phyloP scores from a whole-genome alignment of 1,140 invertebrate species.

The Amphibalanus amphitrite region DNA sequence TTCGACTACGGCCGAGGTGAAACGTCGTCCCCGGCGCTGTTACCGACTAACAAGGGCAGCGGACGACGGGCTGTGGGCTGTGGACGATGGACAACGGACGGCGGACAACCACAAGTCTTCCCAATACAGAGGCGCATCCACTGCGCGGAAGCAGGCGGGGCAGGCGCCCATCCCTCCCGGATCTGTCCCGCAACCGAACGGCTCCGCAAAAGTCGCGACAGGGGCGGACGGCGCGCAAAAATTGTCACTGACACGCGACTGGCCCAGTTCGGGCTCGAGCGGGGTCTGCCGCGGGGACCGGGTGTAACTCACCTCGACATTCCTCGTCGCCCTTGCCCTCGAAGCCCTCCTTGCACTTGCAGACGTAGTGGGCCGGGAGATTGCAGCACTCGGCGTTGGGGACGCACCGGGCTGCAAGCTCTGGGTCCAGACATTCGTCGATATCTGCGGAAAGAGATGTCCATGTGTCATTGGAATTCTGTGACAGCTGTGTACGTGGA shows the following conservation, averaged over 20 bases:
- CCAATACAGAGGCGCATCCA: no score
- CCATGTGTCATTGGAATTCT: no score
- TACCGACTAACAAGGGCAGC: no score
- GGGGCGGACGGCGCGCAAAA: not conserved
- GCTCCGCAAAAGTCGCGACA: not conserved
- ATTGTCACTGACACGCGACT: not conserved
- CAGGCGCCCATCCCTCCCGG: not conserved
- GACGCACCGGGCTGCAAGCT: constrained; percentile 60
- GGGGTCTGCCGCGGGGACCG: no score
- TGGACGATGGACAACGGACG: no score
- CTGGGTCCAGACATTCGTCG: constrained; percentile 77
- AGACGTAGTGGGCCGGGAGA: constrained; percentile 78
- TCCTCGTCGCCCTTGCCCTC: constrained; percentile 69
- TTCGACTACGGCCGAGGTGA: no score
- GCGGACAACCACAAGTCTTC: no score
- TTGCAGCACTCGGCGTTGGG: constrained; percentile 87
- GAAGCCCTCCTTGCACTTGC: constrained; percentile 79
- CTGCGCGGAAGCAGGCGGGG: no score
- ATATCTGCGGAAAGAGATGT: constrained; percentile 46
- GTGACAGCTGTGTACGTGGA: no score
- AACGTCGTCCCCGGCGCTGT: no score
- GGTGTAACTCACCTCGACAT: constrained; percentile 42
- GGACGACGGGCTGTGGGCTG: no score
- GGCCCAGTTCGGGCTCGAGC: not conserved
- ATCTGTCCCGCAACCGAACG: not conserved